Percentiles rank a stretch among this genome's conserved stretches.
Evolutionary conservation across 2,888 invertebrate genomes (phyloP).

Genomic region (Serripes groenlandicus): DNA sequence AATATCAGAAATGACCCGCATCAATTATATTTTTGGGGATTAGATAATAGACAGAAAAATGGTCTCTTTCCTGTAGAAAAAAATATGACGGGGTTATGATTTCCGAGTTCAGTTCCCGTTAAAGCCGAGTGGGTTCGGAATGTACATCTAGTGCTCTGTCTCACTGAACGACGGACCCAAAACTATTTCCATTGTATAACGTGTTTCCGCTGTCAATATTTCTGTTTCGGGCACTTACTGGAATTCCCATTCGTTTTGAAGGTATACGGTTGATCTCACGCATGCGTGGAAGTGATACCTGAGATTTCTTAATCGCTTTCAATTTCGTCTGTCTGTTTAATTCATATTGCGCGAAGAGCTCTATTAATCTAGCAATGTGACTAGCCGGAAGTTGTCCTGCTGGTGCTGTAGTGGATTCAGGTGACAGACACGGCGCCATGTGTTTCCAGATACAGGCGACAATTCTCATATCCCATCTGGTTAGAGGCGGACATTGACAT

Average conservation of each 20-base stretch:
- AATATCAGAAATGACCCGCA: too few species aligned
- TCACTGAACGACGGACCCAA: background rate
- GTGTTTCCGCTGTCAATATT: background rate
- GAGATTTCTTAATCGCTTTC: background rate
- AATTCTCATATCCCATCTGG: constrained; percentile 41
- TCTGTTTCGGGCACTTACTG: background rate
- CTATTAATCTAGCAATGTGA: constrained; percentile 8
- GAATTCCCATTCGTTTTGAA: background rate
- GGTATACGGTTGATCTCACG: background rate
- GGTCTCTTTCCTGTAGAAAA: too few species aligned
- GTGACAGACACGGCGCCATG: constrained; percentile 32
- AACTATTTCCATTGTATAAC: background rate
- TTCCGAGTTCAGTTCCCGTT: too few species aligned
- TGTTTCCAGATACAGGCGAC: constrained; percentile 51
- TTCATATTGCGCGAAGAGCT: background rate
- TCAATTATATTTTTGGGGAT: too few species aligned
- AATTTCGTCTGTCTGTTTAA: background rate
- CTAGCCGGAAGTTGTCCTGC: too few species aligned
- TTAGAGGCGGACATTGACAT: constrained; percentile 45
- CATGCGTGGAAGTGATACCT: background rate
- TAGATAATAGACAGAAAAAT: too few species aligned
- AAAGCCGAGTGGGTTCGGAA: too few species aligned
- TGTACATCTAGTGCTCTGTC: too few species aligned
- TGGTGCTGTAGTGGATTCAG: background rate
- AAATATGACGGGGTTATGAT: too few species aligned